phyloP scores from a whole-genome alignment of 2,797 vertebrate genomes.

The Sebastes glaucus region DNA sequence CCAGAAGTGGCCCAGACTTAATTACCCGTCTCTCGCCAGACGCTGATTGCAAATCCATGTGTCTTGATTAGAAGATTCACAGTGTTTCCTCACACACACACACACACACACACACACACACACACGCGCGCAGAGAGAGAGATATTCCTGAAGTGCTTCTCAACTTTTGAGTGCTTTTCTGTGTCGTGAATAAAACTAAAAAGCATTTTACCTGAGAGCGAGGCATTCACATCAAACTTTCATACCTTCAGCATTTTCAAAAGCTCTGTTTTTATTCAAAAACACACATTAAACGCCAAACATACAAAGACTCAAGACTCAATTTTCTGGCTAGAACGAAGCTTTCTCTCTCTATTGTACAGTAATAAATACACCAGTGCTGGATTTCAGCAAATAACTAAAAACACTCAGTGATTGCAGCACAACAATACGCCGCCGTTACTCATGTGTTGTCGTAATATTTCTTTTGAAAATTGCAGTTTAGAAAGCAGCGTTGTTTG shows the following conservation, averaged over 20 bases:
- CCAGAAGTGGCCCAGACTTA: constrained; percentile 73
- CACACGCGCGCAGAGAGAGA: neutral
- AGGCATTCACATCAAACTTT: neutral
- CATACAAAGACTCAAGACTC: neutral
- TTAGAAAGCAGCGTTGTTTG: neutral
- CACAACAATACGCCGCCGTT: neutral
- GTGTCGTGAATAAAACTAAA: constrained; percentile 19
- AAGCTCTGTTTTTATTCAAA: neutral
- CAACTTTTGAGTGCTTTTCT: constrained; percentile 41
- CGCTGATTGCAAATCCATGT: constrained; percentile 80
- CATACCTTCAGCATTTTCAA: neutral
- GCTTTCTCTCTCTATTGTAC: neutral
- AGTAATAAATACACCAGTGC: neutral
- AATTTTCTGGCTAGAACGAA: neutral
- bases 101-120: neutral
- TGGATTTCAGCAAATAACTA: neutral
- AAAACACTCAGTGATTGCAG: neutral
- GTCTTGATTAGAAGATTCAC: constrained; percentile 79
- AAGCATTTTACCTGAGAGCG: constrained; percentile 1
- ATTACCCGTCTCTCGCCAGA: constrained; percentile 74
- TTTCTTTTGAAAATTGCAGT: neutral
- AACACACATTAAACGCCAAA: neutral
- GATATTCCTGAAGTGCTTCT: constrained; percentile 26
- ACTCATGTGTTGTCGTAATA: neutral
- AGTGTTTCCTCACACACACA: constrained; percentile 31